A percentile compares a stretch with the other conserved stretches of the same genome.
These are phyloP conservation scores for Orchestia grillus DNA, from an alignment of 1,140 invertebrate species.

Conservation along the genomic window DNA sequence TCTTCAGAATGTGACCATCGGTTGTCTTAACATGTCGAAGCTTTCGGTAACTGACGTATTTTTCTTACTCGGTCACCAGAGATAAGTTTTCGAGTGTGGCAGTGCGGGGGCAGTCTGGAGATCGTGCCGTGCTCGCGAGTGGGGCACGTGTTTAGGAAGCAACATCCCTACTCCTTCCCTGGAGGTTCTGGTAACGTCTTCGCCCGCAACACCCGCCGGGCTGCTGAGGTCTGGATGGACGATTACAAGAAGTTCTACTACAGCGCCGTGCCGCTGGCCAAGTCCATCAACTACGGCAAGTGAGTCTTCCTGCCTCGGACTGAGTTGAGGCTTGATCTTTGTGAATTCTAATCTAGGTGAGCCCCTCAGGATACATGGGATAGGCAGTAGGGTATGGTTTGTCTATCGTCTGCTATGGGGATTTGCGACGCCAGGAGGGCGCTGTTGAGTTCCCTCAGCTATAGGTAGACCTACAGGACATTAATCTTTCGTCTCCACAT, in stretches of 20 bases:
- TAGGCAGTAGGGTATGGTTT: no score
- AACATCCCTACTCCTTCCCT: slow-evolving; percentile 95
- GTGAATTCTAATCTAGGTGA: no score
- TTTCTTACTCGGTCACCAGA: slow-evolving; percentile 71
- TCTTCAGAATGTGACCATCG: no score
- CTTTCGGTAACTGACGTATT: neutral
- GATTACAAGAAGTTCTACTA: slow-evolving; percentile 95
- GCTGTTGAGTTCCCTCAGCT: no score
- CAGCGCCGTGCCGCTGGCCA: slow-evolving; percentile 85
- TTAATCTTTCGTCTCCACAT: no score
- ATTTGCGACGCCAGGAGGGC: no score
- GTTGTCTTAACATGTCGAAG: no score
- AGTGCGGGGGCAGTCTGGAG: slow-evolving; percentile 93
- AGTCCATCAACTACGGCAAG: slow-evolving; percentile 90
- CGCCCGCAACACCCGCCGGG: slow-evolving; percentile 85
- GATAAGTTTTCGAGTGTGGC: slow-evolving; percentile 90
- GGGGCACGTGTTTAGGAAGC: slow-evolving; percentile 90
- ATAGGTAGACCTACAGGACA: no score
- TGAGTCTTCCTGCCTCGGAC: slow-evolving; percentile 73
- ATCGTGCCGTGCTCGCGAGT: slow-evolving; percentile 94
- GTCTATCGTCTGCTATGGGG: no score
- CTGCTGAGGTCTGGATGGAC: slow-evolving; percentile 95
- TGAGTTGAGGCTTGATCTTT: neutral
- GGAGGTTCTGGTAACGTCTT: slow-evolving; percentile 91
- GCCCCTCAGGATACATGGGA: no score